These are phyloP conservation scores for Salpingus planirostris DNA, from an alignment of 2,888 invertebrate genomes.

Conservation along the genomic window DNA sequence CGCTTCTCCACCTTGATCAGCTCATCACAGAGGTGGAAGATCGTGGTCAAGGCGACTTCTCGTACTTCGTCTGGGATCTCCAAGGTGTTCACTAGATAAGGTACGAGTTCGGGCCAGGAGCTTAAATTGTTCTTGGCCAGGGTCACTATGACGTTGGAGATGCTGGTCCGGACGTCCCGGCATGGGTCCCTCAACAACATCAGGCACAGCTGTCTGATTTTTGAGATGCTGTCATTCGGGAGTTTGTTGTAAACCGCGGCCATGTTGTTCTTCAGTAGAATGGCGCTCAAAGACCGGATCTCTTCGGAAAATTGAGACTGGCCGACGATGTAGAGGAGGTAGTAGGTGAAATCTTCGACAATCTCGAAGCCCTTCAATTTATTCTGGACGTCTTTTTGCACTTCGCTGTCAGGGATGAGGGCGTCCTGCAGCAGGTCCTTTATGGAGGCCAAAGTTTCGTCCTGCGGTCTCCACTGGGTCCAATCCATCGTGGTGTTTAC, in stretches of 20 bases:
- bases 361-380: slow-evolving; percentile 95
- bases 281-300: slow-evolving; percentile 89
- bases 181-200: slow-evolving; percentile 89
- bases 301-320: slow-evolving; percentile 93
- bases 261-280: slow-evolving; percentile 97
- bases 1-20: slow-evolving; percentile 44
- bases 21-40: slow-evolving; percentile 98
- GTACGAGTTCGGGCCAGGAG: slow-evolving; percentile 90
- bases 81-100: slow-evolving; percentile 82
- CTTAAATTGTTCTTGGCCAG: slow-evolving; percentile 86
- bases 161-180: slow-evolving; percentile 89
- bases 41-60: slow-evolving; percentile 94
- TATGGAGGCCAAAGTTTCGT: slow-evolving; percentile 91
- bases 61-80: slow-evolving; percentile 86
- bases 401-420: slow-evolving; percentile 91
- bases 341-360: slow-evolving; percentile 97
- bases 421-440: slow-evolving; percentile 94
- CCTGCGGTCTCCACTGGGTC: slow-evolving; percentile 86
- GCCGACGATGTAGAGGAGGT: slow-evolving; percentile 92
- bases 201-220: slow-evolving; percentile 91
- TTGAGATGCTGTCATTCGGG: slow-evolving; percentile 79
- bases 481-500: slow-evolving; percentile 45
- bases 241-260: slow-evolving; percentile 82
- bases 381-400: slow-evolving; percentile 94
- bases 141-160: slow-evolving; percentile 94